Evolutionary conservation across 2,113 vertebrate species (phyloP).

Genomic region (Aegithalos caudatus): DNA sequence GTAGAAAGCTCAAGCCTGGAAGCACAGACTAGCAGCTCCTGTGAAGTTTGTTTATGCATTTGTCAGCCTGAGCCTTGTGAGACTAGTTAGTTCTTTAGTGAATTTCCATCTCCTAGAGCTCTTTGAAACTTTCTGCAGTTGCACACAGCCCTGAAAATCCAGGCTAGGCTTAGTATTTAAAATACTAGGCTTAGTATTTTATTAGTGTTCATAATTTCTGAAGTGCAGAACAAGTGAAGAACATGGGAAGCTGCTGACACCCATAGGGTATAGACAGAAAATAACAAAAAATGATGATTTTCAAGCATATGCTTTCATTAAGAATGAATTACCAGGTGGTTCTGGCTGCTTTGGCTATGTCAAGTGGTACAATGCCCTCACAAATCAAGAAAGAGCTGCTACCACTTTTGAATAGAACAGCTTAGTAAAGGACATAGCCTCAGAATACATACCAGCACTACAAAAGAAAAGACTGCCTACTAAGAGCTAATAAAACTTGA

Average conservation of each 20-base stretch:
- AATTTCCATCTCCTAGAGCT: neutral
- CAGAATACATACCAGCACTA: neutral
- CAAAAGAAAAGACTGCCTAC: neutral
- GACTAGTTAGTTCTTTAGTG: neutral
- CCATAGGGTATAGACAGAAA: neutral
- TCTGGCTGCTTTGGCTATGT: neutral
- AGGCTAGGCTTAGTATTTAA: neutral
- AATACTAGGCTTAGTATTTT: neutral
- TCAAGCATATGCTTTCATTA: neutral
- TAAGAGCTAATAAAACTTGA: neutral
- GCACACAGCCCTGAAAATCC: neutral
- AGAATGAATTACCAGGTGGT: neutral
- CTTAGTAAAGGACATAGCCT: neutral
- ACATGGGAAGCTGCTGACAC: neutral
- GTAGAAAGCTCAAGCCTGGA: neutral
- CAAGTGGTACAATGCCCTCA: neutral
- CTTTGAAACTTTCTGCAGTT: neutral
- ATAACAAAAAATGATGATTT: neutral
- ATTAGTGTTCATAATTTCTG: neutral
- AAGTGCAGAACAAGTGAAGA: neutral
- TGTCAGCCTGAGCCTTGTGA: neutral
- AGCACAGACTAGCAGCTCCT: neutral
- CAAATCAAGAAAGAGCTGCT: neutral
- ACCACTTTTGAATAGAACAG: neutral
- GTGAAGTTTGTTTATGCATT: conserved; percentile 6